These are phyloP conservation scores for Zingel zingel DNA, from an alignment of 2,113 vertebrate genomes.

Conservation along the genomic window DNA sequence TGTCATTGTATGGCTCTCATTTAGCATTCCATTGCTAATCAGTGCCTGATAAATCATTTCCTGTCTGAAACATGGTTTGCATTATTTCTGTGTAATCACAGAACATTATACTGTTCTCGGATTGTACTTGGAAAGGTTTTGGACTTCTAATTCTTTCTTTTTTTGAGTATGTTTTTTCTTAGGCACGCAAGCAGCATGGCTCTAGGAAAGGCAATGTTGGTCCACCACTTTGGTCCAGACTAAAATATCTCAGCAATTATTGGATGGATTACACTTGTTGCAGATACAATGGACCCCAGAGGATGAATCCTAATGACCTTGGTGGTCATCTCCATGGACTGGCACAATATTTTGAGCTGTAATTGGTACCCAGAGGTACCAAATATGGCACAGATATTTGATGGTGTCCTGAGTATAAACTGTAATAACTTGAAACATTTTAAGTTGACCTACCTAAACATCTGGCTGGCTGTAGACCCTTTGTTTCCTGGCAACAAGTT, in stretches of 20 bases:
- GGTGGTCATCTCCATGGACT: not conserved
- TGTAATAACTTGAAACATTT: not conserved
- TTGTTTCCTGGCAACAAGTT: not conserved
- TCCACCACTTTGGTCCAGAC: not conserved
- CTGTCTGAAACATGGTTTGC: not conserved
- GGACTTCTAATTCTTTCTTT: not conserved
- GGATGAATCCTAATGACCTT: not conserved
- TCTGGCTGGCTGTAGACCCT: not conserved
- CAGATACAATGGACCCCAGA: too few species aligned
- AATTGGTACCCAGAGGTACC: not conserved
- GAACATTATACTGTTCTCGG: not conserved
- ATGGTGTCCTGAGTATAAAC: not conserved
- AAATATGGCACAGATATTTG: not conserved
- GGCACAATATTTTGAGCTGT: too few species aligned
- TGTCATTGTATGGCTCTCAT: not conserved
- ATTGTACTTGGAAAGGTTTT: conserved; percentile 17
- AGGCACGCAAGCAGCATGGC: not conserved
- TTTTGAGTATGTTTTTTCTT: not conserved
- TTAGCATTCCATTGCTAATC: conserved; percentile 31
- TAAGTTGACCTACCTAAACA: not conserved
- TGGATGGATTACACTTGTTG: not conserved
- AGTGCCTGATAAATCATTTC: conserved; percentile 19
- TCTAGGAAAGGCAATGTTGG: not conserved
- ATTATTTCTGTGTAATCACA: conserved; percentile 21
- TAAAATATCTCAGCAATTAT: not conserved